A percentile compares a stretch with the other conserved stretches of the same genome.
Conservation (phyloP, 2,797 vertebrate genomes). For the Myotis pilosus region DNA sequence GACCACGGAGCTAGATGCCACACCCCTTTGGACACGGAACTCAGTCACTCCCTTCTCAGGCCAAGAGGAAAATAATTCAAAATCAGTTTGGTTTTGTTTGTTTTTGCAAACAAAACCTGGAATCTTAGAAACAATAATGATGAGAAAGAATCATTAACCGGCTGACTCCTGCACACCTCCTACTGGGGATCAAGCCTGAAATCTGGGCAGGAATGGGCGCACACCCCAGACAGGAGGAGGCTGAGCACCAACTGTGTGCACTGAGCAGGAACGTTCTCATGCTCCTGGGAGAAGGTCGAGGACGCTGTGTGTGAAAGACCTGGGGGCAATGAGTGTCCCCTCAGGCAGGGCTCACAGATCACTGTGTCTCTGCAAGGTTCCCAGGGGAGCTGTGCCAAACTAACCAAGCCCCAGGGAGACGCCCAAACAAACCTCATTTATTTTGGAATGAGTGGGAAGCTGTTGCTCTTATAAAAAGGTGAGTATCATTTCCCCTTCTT, state of each 20-base stretch:
- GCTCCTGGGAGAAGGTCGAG: background rate
- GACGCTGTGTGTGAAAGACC: background rate
- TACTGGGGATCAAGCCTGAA: no score
- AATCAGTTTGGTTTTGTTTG: background rate
- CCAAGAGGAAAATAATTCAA: background rate
- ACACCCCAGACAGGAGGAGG: accelerated
- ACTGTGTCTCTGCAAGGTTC: background rate
- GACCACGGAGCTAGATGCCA: background rate
- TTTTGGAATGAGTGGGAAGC: background rate
- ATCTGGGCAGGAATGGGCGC: background rate
- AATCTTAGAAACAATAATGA: no score
- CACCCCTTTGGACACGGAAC: background rate
- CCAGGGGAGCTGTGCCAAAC: background rate
- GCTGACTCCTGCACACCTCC: no score
- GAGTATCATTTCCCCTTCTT: background rate
- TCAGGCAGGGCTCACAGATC: background rate
- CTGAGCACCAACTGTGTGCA: background rate
- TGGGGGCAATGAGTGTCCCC: background rate
- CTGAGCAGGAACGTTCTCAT: background rate
- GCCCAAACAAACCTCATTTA: background rate
- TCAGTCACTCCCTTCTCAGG: background rate
- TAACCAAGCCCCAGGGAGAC: background rate
- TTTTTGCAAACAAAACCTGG: background rate
- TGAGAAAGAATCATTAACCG: no score
- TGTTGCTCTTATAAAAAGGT: background rate